Evolutionary conservation across 2,797 vertebrate species (phyloP).

Genomic region (Esox masquinongy): DNA sequence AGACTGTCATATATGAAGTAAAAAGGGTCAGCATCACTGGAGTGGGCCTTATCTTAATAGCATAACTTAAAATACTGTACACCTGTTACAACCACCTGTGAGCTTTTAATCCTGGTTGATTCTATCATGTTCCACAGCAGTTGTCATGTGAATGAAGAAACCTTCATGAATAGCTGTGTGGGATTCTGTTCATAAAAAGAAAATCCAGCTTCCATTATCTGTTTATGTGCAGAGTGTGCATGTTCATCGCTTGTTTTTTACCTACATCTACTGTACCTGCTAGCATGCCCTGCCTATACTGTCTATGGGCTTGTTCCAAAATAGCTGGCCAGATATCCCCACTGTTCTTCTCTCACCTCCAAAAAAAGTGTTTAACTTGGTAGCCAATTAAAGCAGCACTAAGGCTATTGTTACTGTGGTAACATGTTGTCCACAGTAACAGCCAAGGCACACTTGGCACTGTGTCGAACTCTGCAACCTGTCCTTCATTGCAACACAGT

Average conservation of each 20-base stretch:
- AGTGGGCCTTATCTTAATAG: no score
- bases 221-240: background rate
- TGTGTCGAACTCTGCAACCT: background rate
- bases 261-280: background rate
- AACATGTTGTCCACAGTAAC: background rate
- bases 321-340: background rate
- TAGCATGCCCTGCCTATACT: background rate
- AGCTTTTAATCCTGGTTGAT: background rate
- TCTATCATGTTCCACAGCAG: background rate
- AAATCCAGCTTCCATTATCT: background rate
- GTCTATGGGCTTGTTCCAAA: background rate
- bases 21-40: no score
- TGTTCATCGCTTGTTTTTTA: conserved; percentile 10
- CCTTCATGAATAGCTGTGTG: background rate
- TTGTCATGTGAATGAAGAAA: conserved; percentile 9
- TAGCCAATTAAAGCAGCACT: background rate
- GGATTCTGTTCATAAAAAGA: conserved; percentile 6
- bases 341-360: background rate
- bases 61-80: no score
- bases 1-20: no score
- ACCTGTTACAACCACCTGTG: no score
- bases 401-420: background rate
- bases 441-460: background rate
- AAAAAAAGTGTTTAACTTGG: background rate
- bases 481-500: background rate